Conservation (phyloP, 2,888 invertebrate species). For the Dasypolia templi region DNA sequence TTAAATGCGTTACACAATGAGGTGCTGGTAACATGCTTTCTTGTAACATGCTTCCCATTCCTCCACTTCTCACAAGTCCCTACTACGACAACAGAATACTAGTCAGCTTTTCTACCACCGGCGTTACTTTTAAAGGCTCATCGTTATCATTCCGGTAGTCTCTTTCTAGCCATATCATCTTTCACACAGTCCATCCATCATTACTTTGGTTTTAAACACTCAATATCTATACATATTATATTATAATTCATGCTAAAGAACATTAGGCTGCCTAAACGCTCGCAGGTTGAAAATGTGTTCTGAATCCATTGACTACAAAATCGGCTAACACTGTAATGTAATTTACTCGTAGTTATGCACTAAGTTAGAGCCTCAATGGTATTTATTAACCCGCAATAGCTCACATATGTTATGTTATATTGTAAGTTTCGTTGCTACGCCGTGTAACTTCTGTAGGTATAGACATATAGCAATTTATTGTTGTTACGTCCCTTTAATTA, state of each 20-base stretch:
- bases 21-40: too few relatives aligned
- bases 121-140: background rate
- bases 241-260: too few relatives aligned
- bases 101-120: background rate
- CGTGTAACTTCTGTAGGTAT: conserved; percentile 5
- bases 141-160: too few relatives aligned
- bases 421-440: conserved; percentile 14
- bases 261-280: background rate
- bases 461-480: conserved; percentile 13
- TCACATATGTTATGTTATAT: conserved; percentile 31
- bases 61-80: background rate
- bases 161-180: too few relatives aligned
- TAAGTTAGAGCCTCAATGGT: conserved; percentile 23
- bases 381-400: conserved; percentile 32
- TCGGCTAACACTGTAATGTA: conserved; percentile 20
- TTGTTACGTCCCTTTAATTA: conserved; percentile 4
- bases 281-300: conserved; percentile 13
- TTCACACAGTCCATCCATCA: too few relatives aligned
- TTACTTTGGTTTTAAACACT: too few relatives aligned
- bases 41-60: background rate
- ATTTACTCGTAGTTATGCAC: conserved; percentile 18
- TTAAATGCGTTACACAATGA: too few relatives aligned
- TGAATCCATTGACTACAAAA: conserved; percentile 23
- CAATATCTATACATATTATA: too few relatives aligned
- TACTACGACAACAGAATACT: too few relatives aligned